phyloP scores from a whole-genome alignment of 2,113 vertebrate genomes.

The Burhinus bistriatus region DNA sequence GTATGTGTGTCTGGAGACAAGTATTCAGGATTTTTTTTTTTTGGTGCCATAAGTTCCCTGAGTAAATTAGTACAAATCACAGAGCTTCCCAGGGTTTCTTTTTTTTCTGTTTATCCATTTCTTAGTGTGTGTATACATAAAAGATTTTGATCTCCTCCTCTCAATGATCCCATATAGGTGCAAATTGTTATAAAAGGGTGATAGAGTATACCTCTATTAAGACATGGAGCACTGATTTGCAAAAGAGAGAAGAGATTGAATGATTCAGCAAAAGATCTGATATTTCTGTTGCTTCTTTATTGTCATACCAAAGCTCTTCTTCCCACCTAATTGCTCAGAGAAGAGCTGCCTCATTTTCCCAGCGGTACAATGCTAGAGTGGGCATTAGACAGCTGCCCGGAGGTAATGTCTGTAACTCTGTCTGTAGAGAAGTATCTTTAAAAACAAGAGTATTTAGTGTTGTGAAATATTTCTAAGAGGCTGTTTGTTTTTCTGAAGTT shows the following conservation, averaged over 20 bases:
- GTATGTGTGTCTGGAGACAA: not conserved
- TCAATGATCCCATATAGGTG: not conserved
- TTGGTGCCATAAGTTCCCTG: not conserved
- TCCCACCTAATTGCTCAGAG: not conserved
- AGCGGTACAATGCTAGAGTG: not conserved
- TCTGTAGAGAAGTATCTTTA: not conserved
- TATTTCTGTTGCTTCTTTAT: not conserved
- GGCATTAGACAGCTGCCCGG: not conserved
- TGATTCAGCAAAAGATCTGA: not conserved
- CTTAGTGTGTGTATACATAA: not conserved
- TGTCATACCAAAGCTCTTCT: not conserved
- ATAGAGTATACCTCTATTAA: not conserved
- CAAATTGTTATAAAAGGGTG: not conserved
- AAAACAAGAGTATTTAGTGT: not conserved
- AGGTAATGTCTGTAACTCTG: not conserved
- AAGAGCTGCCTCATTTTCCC: not conserved
- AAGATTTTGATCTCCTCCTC: not conserved
- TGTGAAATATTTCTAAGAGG: slow-evolving; percentile 14
- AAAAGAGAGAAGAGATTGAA: not conserved
- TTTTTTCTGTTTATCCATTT: not conserved
- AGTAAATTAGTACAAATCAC: not conserved
- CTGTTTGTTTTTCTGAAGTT: not conserved
- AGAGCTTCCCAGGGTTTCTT: not conserved
- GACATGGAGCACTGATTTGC: not conserved
- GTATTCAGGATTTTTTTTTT: not conserved